Evolutionary conservation across 2,888 invertebrate genomes (phyloP).

Genomic region (Melipona beecheii): DNA sequence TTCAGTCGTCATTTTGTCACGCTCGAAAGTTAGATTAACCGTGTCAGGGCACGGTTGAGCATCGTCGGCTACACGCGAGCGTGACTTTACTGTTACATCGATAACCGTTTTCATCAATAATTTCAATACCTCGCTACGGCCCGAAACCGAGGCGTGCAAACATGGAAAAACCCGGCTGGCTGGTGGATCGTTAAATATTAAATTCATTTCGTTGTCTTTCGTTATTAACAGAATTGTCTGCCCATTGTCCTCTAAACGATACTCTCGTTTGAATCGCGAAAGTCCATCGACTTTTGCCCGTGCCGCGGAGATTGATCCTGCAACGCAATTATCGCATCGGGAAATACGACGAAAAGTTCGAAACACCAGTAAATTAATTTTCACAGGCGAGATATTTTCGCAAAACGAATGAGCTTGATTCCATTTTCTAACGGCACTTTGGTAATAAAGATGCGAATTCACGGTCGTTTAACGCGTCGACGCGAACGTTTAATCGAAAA

Average conservation of each 20-base stretch:
- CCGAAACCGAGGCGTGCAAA: not conserved
- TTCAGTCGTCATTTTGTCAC: not conserved
- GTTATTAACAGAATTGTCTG: conserved; percentile 20
- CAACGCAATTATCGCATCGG: conserved; percentile 3
- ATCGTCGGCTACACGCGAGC: not conserved
- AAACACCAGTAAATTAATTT: not conserved
- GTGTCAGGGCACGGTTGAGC: not conserved
- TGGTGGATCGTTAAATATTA: not conserved
- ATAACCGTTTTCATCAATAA: not conserved
- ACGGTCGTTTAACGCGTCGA: not conserved
- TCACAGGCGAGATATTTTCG: not conserved
- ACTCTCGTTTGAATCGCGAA: not conserved
- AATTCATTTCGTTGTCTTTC: conserved; percentile 7
- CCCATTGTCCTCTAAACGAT: conserved; percentile 18
- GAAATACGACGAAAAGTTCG: not conserved
- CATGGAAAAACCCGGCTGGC: not conserved
- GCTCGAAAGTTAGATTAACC: not conserved
- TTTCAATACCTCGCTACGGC: not conserved
- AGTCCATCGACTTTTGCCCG: not conserved
- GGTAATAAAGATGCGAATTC: not conserved
- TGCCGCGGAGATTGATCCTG: not conserved
- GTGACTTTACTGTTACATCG: not conserved
- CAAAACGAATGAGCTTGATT: not conserved
- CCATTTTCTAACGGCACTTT: not conserved
- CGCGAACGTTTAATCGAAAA: not conserved